Conservation (phyloP, 2,888 invertebrate species). For the Reticulitermes lucifugus region DNA sequence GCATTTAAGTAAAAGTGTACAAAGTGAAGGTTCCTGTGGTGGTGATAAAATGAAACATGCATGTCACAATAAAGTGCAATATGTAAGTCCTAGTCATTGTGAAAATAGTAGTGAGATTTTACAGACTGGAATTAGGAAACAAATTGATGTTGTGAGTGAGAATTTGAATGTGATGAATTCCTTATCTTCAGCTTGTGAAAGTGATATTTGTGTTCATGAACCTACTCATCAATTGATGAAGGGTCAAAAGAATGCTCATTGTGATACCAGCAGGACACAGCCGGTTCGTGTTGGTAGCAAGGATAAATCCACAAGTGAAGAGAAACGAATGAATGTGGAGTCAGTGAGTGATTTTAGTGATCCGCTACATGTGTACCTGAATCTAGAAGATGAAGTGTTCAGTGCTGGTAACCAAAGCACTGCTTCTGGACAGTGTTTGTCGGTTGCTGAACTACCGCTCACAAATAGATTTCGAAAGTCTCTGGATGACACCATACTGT, state of each 20-base stretch:
- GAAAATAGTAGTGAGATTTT: background rate
- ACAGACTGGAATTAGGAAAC: background rate
- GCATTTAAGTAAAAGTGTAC: background rate
- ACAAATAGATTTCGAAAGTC: constrained; percentile 80
- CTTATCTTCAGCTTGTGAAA: background rate
- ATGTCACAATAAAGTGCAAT: background rate
- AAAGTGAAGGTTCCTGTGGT: background rate
- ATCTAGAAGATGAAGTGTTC: constrained; percentile 64
- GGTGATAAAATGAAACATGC: background rate
- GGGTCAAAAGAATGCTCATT: background rate
- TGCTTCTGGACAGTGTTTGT: constrained; percentile 51
- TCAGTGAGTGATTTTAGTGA: constrained; percentile 84
- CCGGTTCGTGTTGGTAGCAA: background rate
- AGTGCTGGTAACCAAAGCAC: background rate
- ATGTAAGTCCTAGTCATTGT: background rate
- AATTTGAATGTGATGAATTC: background rate
- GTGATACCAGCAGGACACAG: background rate
- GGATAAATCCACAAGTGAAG: constrained; percentile 52
- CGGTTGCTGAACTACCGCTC: constrained; percentile 71
- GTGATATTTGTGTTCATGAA: background rate
- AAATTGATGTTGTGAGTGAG: background rate
- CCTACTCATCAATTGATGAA: background rate
- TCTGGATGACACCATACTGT: constrained; percentile 78
- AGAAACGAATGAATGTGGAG: constrained; percentile 59
- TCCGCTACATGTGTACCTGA: constrained; percentile 75